Evolutionary conservation across 2,113 vertebrate genomes (phyloP), one percentile per base, ranked within the genome.

Genomic region (Sigmodon hispidus): DNA sequence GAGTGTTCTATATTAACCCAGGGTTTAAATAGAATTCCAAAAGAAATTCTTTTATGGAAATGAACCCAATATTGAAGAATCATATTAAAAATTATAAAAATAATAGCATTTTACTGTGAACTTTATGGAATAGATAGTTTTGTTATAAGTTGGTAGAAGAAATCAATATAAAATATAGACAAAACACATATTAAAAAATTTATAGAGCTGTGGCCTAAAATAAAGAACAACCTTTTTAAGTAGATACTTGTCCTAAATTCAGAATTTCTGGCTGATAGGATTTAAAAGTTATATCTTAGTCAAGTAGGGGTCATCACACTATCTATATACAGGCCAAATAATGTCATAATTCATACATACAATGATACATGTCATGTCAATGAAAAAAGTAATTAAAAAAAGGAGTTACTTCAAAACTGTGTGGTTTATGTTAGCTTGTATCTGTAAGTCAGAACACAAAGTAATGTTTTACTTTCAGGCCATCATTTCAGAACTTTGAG

Each of bases 161-260:
- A 97, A 48, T 29, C 40, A 92, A 69, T 95, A 84, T 96, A 96
- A 86, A 91, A 77, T 87, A 0, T 1, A 86, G 52, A 52, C 73
- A 94, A 85, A 85, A 96, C 11, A 96, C 97, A 97, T 94, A 93
- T 63, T 96, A 70, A 48, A 61, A 67, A 50, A 5, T 61, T 89
- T 85, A 40, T 3, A 36, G 15, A 63, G 57, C 45, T 36, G 3
- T 77, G 5, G 40, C 3, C 4, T 34, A 86, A 73, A 75, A 96
- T 45, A 34, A 26, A 63, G 17, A 87, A 83, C 89, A 43, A 29
- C 55, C 45, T 83, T 34, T 7, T 65, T 4, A 63, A 48, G 50
- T 89, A 89, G 19, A 61, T 81, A 94, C 94, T 90, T 97, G 75
- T 90, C 95, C 90, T 94, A 94, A 29, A 83, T 1, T 0, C 0